A percentile compares a stretch with the other conserved stretches of the same genome.
phyloP scores from a whole-genome alignment of 2,888 invertebrate species.

The Cryptus armator region DNA sequence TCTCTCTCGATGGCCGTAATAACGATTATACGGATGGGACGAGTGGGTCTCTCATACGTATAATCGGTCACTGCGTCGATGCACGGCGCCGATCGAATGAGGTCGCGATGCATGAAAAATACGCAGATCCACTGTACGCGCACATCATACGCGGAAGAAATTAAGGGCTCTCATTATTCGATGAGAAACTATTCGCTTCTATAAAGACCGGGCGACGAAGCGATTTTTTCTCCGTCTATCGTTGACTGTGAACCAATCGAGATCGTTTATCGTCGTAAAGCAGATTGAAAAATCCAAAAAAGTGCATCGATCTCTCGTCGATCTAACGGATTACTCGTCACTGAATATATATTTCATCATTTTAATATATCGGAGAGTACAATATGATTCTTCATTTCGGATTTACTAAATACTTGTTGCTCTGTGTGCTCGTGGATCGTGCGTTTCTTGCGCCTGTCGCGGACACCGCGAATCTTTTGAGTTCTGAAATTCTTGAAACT shows the following conservation, averaged over 20 bases:
- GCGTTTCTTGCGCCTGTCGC: background rate
- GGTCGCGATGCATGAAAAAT: constrained; percentile 17
- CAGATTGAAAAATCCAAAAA: background rate
- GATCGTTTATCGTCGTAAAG: background rate
- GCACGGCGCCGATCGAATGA: background rate
- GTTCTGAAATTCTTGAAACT: background rate
- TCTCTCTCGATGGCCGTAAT: constrained; percentile 4
- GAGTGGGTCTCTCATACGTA: background rate
- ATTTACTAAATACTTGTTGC: background rate
- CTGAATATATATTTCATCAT: background rate
- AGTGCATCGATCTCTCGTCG: background rate
- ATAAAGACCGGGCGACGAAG: background rate
- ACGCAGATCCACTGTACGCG: background rate
- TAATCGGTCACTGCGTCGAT: constrained; percentile 3
- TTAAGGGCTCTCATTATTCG: constrained; percentile 10
- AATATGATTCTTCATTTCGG: background rate
- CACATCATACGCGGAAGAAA: background rate
- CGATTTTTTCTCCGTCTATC: constrained; percentile 3
- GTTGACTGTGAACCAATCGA: background rate
- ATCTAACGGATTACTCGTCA: background rate
- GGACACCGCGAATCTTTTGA: background rate
- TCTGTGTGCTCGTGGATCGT: background rate
- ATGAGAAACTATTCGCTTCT: background rate
- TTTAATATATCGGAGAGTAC: background rate
- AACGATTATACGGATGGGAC: constrained; percentile 7